Conservation (phyloP, 2,888 invertebrate genomes). For the Dolichomitus sp. region DNA sequence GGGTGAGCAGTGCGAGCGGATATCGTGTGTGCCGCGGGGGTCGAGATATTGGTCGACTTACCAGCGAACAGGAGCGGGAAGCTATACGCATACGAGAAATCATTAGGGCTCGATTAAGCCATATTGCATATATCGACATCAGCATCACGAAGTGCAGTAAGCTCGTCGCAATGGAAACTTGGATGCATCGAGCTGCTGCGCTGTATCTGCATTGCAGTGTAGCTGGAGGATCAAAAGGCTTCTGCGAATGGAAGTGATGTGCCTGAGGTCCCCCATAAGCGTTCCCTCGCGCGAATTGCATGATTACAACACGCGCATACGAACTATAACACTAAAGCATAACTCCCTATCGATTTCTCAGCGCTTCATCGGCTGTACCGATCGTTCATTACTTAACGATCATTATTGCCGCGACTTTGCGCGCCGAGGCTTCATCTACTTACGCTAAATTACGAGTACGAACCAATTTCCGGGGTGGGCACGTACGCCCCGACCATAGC, state of each 20-base stretch:
- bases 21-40: conserved; percentile 40
- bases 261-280: conserved; percentile 48
- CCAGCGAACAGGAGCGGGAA: conserved; percentile 42
- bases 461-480: conserved; percentile 79
- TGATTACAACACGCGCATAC: conserved; percentile 63
- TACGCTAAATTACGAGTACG: conserved; percentile 79
- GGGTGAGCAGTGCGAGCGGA: conserved; percentile 43
- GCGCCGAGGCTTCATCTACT: conserved; percentile 74
- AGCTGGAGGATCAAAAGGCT: conserved; percentile 14
- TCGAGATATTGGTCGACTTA: conserved; percentile 31
- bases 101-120: conserved; percentile 80
- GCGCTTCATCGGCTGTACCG: conserved; percentile 57
- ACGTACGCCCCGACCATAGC: conserved; percentile 47
- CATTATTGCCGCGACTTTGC: conserved; percentile 83
- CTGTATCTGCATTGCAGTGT: conserved; percentile 7
- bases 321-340: conserved; percentile 57
- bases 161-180: conserved; percentile 23
- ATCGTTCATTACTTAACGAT: conserved; percentile 81
- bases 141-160: conserved; percentile 7
- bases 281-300: conserved; percentile 66
- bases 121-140: conserved; percentile 60
- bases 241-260: conserved; percentile 45
- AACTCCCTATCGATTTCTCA: conserved; percentile 25
- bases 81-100: conserved; percentile 71
- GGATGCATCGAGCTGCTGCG: conserved; percentile 21